Percentiles rank a stretch among this genome's conserved stretches.
Conservation (phyloP, 2,113 vertebrate species). For the Stictonetta naevosa region DNA sequence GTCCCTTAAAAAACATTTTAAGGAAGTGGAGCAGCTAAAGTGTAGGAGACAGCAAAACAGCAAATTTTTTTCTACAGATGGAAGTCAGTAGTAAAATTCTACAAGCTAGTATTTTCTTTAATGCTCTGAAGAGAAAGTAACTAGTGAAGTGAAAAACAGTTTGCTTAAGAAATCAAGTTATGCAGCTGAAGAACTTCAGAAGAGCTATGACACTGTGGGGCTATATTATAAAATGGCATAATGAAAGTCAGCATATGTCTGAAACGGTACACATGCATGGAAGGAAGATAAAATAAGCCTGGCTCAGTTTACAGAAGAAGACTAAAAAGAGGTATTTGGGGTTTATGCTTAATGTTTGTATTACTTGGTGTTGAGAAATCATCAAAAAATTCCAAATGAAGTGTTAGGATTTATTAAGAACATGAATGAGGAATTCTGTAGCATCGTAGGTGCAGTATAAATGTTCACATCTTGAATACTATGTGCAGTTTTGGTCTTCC, state of each 20-base stretch:
- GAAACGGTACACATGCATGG: not conserved
- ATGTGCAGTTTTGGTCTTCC: not conserved
- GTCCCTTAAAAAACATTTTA: not conserved
- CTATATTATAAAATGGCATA: not conserved
- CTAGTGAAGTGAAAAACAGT: not conserved
- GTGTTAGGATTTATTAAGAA: not conserved
- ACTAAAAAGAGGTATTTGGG: not conserved
- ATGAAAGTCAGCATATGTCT: not conserved
- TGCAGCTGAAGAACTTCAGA: not conserved
- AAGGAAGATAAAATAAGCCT: not conserved
- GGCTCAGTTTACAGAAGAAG: not conserved
- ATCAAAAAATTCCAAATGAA: not conserved
- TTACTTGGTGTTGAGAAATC: not conserved
- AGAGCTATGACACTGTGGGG: not conserved
- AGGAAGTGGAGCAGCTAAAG: not conserved
- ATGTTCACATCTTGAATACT: not conserved
- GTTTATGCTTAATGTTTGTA: not conserved
- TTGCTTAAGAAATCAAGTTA: not conserved
- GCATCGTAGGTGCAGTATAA: not conserved
- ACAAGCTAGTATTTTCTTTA: not conserved
- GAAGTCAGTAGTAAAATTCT: not conserved
- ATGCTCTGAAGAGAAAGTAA: not conserved
- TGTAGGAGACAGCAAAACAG: not conserved
- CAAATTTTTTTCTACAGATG: not conserved
- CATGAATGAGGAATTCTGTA: not conserved